A percentile compares a stretch with the other conserved stretches of the same genome.
phyloP scores from a whole-genome alignment of 2,797 vertebrate genomes.

The Paedocypris micromegethes region DNA sequence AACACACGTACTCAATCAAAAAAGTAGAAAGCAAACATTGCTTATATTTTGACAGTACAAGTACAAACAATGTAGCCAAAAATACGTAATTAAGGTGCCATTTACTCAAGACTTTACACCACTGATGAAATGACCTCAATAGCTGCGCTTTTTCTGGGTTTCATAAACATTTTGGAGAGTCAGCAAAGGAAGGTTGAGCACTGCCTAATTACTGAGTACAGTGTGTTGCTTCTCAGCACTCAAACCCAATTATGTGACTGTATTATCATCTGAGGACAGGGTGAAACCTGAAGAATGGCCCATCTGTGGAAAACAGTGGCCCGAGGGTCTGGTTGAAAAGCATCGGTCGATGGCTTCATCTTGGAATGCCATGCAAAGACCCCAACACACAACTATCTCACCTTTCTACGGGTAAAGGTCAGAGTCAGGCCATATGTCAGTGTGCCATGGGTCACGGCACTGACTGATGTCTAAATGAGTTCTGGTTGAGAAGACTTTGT shows the following conservation, averaged over 20 bases:
- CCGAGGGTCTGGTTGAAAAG: slow-evolving; percentile 42
- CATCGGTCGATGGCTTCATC: slow-evolving; percentile 47
- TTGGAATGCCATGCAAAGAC: slow-evolving; percentile 35
- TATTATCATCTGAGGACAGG: slow-evolving; percentile 42
- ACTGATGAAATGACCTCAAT: slow-evolving; percentile 19
- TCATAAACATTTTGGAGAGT: slow-evolving; percentile 27
- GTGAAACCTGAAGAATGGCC: slow-evolving; percentile 42
- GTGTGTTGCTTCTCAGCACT: slow-evolving; percentile 39
- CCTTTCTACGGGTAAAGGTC: slow-evolving; percentile 41
- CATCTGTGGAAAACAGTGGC: slow-evolving; percentile 45
- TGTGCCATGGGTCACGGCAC: slow-evolving; percentile 9
- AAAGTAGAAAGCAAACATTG: too few relatives aligned
- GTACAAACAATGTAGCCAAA: too few relatives aligned
- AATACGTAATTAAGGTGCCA: too few relatives aligned
- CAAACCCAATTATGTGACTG: slow-evolving; percentile 38
- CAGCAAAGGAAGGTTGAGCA: slow-evolving; percentile 34
- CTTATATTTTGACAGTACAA: too few relatives aligned
- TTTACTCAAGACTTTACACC: neutral
- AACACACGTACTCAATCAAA: too few relatives aligned
- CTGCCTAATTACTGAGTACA: slow-evolving; percentile 46
- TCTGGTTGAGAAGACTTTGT: slow-evolving; percentile 19
- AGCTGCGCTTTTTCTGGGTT: slow-evolving; percentile 33
- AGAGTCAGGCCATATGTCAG: slow-evolving; percentile 40
- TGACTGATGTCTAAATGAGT: slow-evolving; percentile 14
- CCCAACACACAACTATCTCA: slow-evolving; percentile 32